phyloP scores from a whole-genome alignment of 2,113 vertebrate genomes.

The Furnarius figulus region DNA sequence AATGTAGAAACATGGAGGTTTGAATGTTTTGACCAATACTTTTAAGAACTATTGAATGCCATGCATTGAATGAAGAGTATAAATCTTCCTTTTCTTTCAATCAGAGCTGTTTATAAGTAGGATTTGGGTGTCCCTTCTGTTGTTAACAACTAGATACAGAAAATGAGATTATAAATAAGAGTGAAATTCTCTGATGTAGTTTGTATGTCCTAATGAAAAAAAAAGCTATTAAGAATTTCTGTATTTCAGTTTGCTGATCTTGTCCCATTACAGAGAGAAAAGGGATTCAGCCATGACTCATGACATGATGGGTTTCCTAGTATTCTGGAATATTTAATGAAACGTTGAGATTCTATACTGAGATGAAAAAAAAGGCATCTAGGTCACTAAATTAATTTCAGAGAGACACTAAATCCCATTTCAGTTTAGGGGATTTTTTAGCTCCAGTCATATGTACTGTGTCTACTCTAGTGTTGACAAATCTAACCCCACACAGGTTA shows the following conservation, averaged over 20 bases:
- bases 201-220: not conserved
- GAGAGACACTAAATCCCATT: not conserved
- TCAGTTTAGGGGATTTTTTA: not conserved
- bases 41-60: not conserved
- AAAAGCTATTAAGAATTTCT: not conserved
- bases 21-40: not conserved
- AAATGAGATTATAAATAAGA: not conserved
- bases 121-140: not conserved
- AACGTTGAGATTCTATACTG: not conserved
- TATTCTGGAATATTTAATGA: not conserved
- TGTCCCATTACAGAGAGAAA: not conserved
- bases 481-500: not conserved
- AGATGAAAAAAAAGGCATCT: not conserved
- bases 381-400: not conserved
- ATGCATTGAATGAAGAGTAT: not conserved
- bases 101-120: not conserved
- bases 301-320: not conserved
- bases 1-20: not conserved
- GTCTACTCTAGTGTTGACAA: not conserved
- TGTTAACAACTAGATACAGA: not conserved
- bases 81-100: not conserved
- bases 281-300: not conserved
- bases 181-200: not conserved
- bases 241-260: not conserved
- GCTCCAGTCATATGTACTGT: not conserved